A percentile compares a stretch with the other conserved stretches of the same genome.
Conservation (phyloP, 2,113 vertebrate species). For the Hystrix cristata region DNA sequence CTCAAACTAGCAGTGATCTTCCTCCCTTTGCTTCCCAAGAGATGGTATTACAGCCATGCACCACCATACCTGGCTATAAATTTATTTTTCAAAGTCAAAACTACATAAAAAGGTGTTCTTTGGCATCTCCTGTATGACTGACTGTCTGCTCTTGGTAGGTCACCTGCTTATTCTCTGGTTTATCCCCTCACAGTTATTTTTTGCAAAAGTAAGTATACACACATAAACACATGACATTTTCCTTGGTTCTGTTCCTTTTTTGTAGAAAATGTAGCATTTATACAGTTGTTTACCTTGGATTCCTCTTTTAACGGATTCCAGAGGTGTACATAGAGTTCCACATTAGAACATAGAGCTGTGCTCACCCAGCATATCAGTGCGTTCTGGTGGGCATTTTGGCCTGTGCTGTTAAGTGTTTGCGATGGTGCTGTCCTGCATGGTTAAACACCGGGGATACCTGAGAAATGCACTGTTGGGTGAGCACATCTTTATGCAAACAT, state of each 20-base stretch:
- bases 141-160: neutral
- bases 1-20: neutral
- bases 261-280: neutral
- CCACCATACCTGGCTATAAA: neutral
- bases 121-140: neutral
- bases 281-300: neutral
- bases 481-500: neutral
- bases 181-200: neutral
- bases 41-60: neutral
- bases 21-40: neutral
- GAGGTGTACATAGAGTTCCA: neutral
- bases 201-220: neutral
- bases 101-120: neutral
- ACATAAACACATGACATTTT: neutral
- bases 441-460: neutral
- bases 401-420: neutral
- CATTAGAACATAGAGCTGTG: neutral
- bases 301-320: neutral
- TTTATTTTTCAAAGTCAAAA: slow-evolving; percentile 20
- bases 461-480: neutral
- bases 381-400: neutral
- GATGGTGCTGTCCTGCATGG: neutral
- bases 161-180: neutral
- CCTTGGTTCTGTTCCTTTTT: neutral
- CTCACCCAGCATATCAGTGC: neutral